Evolutionary conservation across 1,140 invertebrate species (phyloP).

Genomic region (Neoseiulus cucumeris): DNA sequence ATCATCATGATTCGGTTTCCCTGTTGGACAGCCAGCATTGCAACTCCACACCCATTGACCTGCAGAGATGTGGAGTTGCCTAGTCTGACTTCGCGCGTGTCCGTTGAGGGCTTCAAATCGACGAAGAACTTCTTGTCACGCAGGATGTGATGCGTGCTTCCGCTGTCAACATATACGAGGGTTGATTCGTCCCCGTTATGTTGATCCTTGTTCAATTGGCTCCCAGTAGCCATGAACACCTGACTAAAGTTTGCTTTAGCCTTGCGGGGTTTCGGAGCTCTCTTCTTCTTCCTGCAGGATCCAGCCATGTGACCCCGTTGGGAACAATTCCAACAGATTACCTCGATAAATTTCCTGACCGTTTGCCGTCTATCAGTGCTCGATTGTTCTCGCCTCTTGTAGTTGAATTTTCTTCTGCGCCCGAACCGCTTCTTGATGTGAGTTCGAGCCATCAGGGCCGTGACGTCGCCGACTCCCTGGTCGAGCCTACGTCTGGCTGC

Average conservation of each 20-base stretch:
- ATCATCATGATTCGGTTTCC: not conserved
- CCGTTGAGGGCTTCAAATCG: too few species aligned
- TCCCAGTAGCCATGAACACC: not conserved
- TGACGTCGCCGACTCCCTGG: too few species aligned
- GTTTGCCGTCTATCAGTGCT: too few species aligned
- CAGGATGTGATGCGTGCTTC: not conserved
- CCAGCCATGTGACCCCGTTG: not conserved
- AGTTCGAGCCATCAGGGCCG: too few species aligned
- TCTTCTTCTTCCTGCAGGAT: not conserved
- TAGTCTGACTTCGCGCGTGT: not conserved
- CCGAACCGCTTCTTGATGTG: too few species aligned
- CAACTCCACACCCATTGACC: not conserved
- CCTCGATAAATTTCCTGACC: too few species aligned
- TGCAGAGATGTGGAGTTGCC: not conserved
- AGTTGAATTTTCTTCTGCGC: too few species aligned
- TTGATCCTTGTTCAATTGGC: too few species aligned
- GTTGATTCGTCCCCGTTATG: not conserved
- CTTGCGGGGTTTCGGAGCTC: not conserved
- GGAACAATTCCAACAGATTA: too few species aligned
- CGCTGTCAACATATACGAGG: not conserved
- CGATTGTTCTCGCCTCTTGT: too few species aligned
- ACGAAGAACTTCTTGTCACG: too few species aligned
- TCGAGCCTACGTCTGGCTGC: too few species aligned
- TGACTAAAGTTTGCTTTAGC: not conserved
- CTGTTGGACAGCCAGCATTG: not conserved